Conservation (phyloP, 2,113 vertebrate genomes). For the Coryphaenoides rupestris region DNA sequence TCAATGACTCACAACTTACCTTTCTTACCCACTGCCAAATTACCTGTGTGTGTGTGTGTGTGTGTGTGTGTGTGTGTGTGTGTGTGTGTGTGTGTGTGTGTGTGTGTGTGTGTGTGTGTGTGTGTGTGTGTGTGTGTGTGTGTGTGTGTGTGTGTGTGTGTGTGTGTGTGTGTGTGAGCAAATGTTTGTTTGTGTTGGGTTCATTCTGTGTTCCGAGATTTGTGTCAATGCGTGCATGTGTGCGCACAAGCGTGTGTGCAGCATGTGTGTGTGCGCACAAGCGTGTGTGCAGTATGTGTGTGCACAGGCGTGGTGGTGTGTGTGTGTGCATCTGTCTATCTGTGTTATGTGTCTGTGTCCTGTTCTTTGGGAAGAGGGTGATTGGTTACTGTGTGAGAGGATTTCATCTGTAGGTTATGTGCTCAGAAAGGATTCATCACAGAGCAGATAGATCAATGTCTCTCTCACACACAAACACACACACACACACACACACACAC, state of each 20-base stretch:
- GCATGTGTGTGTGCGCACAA: neutral
- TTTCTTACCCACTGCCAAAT: conserved; percentile 36
- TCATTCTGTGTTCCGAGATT: too few species aligned
- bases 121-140: neutral
- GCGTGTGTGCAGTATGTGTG: neutral
- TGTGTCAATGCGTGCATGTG: conserved; percentile 1
- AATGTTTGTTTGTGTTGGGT: neutral
- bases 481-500: conserved; percentile 7
- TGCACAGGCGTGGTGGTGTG: neutral
- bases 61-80: neutral
- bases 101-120: neutral
- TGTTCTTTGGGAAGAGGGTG: conserved; percentile 40
- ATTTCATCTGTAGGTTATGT: conserved; percentile 58
- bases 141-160: neutral
- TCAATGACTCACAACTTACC: conserved; percentile 50
- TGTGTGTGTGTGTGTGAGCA: neutral
- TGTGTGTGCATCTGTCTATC: neutral
- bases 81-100: neutral
- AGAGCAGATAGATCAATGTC: conserved; percentile 51
- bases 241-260: neutral
- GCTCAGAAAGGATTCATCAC: conserved; percentile 53
- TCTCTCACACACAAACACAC: conserved; percentile 15
- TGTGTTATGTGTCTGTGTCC: conserved; percentile 7
- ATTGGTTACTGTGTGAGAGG: conserved; percentile 51
- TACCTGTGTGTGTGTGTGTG: neutral